phyloP scores from a whole-genome alignment of 2,113 vertebrate genomes.

The Carettochelys insculpta region DNA sequence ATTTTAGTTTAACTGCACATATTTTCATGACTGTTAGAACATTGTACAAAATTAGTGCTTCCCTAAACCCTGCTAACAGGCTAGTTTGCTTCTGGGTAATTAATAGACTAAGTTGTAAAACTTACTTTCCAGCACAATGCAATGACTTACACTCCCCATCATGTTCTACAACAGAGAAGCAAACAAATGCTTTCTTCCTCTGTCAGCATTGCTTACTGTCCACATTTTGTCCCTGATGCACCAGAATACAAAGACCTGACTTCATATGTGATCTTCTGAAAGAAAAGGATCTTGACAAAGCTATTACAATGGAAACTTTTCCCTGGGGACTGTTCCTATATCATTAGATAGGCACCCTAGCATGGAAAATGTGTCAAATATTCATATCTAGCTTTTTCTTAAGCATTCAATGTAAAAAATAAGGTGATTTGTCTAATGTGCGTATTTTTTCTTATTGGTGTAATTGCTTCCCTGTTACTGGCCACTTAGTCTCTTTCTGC shows the following conservation, averaged over 20 bases:
- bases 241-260: accelerated
- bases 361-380: neutral
- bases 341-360: accelerated
- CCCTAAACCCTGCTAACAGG: neutral
- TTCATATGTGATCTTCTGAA: neutral
- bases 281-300: neutral
- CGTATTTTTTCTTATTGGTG: neutral
- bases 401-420: neutral
- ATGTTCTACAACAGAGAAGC: accelerated
- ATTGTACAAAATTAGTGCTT: neutral
- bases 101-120: no score
- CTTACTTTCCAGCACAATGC: accelerated
- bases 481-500: neutral
- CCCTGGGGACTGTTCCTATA: neutral
- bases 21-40: neutral
- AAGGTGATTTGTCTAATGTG: neutral
- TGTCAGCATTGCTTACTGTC: neutral
- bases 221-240: neutral
- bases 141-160: accelerated
- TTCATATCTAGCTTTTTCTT: neutral
- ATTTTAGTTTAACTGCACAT: neutral
- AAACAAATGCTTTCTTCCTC: neutral
- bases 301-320: neutral
- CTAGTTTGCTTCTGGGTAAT: neutral
- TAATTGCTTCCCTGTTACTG: neutral